phyloP scores from a whole-genome alignment of 1,140 invertebrate genomes.

The Drosophila prosaltans region DNA sequence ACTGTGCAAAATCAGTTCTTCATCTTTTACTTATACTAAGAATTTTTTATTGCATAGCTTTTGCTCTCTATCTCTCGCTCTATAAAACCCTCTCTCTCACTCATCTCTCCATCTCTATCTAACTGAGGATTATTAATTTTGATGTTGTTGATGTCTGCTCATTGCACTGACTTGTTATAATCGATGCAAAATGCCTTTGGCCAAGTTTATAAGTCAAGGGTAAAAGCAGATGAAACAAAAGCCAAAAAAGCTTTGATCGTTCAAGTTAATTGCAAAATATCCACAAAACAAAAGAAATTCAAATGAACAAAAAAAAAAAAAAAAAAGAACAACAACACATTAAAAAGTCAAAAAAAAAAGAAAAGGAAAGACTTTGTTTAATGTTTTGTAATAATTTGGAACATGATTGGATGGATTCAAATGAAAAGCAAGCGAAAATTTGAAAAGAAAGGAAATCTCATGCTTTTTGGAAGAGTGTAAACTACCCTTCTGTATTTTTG shows the following conservation, averaged over 20 bases:
- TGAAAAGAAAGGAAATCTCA: too few species aligned
- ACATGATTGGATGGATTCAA: neutral
- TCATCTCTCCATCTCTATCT: slow-evolving; percentile 20
- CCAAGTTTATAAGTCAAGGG: slow-evolving; percentile 68
- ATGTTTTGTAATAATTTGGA: slow-evolving; percentile 3
- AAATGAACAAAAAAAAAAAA: too few species aligned
- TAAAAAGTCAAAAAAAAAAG: neutral
- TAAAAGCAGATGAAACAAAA: slow-evolving; percentile 27
- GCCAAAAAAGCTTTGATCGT: slow-evolving; percentile 45
- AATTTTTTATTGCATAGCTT: slow-evolving; percentile 34
- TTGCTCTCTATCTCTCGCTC: slow-evolving; percentile 15
- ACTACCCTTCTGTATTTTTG: too few species aligned
- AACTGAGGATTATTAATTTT: slow-evolving; percentile 73
- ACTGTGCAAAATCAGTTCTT: slow-evolving; percentile 35
- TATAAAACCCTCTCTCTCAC: neutral
- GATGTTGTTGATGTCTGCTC: slow-evolving; percentile 38
- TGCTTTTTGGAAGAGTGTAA: too few species aligned
- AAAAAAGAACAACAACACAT: neutral
- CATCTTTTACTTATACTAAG: slow-evolving; percentile 11
- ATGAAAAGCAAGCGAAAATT: too few species aligned
- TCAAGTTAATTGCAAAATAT: slow-evolving; percentile 1
- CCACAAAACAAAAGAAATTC: neutral
- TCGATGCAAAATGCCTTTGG: slow-evolving; percentile 65
- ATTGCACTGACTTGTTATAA: slow-evolving; percentile 62
- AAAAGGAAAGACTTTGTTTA: neutral